Evolutionary conservation across 2,113 vertebrate genomes (phyloP).

Genomic region (Sapajus apella): DNA sequence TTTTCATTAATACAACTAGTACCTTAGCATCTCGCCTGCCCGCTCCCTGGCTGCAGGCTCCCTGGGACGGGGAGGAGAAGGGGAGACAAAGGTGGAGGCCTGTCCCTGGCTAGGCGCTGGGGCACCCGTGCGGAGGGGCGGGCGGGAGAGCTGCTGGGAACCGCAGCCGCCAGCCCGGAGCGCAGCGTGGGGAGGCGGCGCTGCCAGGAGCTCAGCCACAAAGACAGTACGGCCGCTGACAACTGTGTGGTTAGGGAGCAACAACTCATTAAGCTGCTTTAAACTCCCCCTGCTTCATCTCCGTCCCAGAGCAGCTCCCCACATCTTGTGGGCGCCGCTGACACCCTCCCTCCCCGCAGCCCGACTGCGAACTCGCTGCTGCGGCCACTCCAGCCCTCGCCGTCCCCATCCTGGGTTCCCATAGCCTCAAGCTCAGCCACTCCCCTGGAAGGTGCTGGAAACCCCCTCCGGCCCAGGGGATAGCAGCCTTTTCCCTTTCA

Average conservation of each 20-base stretch:
- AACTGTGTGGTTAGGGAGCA: neutral
- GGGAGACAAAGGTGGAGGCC: neutral
- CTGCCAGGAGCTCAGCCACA: constrained; percentile 12
- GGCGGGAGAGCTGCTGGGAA: neutral
- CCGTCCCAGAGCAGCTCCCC: neutral
- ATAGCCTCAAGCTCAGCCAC: neutral
- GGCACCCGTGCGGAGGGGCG: neutral
- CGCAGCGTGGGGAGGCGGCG: neutral
- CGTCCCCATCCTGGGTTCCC: neutral
- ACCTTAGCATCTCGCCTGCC: constrained; percentile 34
- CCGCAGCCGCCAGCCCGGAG: neutral
- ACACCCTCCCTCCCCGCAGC: neutral
- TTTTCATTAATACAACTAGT: constrained; percentile 73
- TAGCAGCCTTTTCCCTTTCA: neutral
- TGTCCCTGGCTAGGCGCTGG: neutral
- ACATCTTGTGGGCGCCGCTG: neutral
- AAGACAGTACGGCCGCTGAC: neutral
- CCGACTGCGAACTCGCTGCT: neutral
- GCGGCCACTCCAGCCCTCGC: neutral
- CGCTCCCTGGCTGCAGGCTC: neutral
- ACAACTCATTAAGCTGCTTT: neutral
- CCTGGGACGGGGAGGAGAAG: neutral
- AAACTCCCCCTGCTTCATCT: neutral
- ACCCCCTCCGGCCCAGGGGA: neutral
- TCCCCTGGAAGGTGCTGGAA: neutral